Evolutionary conservation across 2,888 invertebrate species (phyloP).

Genomic region (Phalangium opilio): DNA sequence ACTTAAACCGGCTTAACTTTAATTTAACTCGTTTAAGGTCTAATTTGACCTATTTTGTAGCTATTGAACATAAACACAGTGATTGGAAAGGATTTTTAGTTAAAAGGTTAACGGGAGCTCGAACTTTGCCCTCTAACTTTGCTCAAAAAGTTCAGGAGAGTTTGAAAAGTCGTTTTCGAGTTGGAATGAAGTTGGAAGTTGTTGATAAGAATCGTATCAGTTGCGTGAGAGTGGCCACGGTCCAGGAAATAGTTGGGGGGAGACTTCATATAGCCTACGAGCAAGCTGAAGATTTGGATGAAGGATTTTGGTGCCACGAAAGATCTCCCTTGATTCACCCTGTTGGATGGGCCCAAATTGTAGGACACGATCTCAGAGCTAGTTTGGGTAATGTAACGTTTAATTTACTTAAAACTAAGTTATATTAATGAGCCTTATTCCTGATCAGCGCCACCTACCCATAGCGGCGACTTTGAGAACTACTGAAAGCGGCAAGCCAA

Average conservation of each 20-base stretch:
- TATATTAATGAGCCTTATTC: no score
- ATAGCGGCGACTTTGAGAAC: no score
- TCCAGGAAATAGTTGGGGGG: slow-evolving; percentile 80
- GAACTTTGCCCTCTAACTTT: slow-evolving; percentile 84
- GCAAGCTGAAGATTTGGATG: slow-evolving; percentile 45
- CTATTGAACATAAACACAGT: slow-evolving; percentile 77
- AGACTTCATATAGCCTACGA: slow-evolving; percentile 79
- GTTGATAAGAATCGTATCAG: slow-evolving; percentile 92
- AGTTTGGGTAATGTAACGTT: slow-evolving; percentile 39
- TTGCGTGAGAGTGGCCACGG: slow-evolving; percentile 68
- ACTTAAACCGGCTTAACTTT: slow-evolving; percentile 22
- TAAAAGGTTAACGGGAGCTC: slow-evolving; percentile 79
- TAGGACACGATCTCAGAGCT: slow-evolving; percentile 76
- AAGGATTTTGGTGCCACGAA: slow-evolving; percentile 91
- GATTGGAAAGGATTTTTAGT: slow-evolving; percentile 95
- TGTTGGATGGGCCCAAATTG: slow-evolving; percentile 84
- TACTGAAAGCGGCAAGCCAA: no score
- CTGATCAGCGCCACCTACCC: no score
- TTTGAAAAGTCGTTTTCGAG: slow-evolving; percentile 33
- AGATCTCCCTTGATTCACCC: slow-evolving; percentile 87
- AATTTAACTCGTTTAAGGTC: slow-evolving; percentile 3
- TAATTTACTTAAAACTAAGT: no score
- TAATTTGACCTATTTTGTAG: slow-evolving; percentile 28
- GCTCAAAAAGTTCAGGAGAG: slow-evolving; percentile 48
- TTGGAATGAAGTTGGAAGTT: slow-evolving; percentile 67